Evolutionary conservation across 2,113 vertebrate genomes (phyloP).

Genomic region (Oreotrochilus melanogaster): DNA sequence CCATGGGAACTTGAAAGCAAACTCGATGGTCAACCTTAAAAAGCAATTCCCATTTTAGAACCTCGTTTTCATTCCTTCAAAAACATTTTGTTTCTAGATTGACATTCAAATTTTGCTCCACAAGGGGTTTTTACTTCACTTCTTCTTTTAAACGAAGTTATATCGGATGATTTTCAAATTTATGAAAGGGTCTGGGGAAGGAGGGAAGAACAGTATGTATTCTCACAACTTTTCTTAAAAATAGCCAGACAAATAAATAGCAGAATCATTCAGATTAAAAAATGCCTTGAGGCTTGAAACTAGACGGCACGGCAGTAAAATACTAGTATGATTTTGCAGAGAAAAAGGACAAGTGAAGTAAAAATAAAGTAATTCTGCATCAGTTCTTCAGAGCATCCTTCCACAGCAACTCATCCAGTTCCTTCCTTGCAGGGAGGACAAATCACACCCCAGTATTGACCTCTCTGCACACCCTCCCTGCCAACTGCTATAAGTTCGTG

Average conservation of each 20-base stretch:
- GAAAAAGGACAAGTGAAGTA: neutral
- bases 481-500: neutral
- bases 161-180: neutral
- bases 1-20: neutral
- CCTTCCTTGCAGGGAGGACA: neutral
- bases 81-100: neutral
- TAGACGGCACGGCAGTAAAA: neutral
- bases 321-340: neutral
- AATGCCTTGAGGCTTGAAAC: neutral
- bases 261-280: neutral
- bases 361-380: neutral
- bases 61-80: neutral
- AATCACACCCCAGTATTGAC: neutral
- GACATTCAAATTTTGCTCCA: neutral
- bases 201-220: neutral
- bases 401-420: neutral
- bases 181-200: neutral
- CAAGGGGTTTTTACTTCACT: neutral
- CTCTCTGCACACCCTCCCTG: neutral
- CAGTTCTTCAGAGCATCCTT: conserved; percentile 16
- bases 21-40: neutral
- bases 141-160: neutral
- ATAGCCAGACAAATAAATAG: neutral
- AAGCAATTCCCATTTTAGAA: neutral
- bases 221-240: neutral